phyloP scores from a whole-genome alignment of 2,888 invertebrate genomes.

The Brenthis daphne region DNA sequence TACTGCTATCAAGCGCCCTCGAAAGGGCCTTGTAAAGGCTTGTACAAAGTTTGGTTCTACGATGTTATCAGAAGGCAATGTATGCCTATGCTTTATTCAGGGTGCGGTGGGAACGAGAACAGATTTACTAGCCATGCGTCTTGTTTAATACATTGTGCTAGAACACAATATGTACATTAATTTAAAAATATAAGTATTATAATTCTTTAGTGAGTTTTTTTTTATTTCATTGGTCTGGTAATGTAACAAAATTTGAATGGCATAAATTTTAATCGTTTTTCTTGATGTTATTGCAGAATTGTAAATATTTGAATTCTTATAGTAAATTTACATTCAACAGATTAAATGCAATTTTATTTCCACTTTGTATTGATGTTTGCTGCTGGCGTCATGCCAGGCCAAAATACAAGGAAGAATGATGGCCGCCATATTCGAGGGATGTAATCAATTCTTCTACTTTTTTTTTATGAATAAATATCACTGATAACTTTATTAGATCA shows the following conservation, averaged over 20 bases:
- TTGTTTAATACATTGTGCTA: conserved; percentile 60
- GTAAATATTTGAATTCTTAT: not conserved
- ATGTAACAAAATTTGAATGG: too few species aligned
- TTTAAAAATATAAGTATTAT: conserved; percentile 15
- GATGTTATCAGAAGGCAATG: conserved; percentile 66
- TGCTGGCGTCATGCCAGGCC: conserved; percentile 29
- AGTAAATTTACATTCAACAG: conserved; percentile 17
- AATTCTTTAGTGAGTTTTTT: not conserved
- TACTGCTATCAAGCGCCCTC: conserved; percentile 69
- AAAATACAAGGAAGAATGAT: conserved; percentile 29
- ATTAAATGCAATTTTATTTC: conserved; percentile 23
- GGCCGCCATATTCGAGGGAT: conserved; percentile 19
- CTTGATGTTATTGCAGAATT: too few species aligned
- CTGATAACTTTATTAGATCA: conserved; percentile 8
- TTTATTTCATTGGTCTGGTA: not conserved
- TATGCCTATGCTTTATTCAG: conserved; percentile 71
- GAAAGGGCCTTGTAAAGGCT: conserved; percentile 62
- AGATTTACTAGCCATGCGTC: conserved; percentile 52
- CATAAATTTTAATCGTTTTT: too few species aligned
- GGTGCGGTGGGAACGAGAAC: conserved; percentile 75
- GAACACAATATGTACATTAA: conserved; percentile 47
- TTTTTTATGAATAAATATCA: conserved; percentile 27
- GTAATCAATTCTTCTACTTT: conserved; percentile 29
- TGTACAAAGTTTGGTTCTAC: conserved; percentile 64
- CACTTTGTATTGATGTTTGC: conserved; percentile 26